Percentiles rank a stretch among this genome's conserved stretches.
Evolutionary conservation across 2,888 invertebrate species (phyloP).

Genomic region (Drosophila subquinaria): DNA sequence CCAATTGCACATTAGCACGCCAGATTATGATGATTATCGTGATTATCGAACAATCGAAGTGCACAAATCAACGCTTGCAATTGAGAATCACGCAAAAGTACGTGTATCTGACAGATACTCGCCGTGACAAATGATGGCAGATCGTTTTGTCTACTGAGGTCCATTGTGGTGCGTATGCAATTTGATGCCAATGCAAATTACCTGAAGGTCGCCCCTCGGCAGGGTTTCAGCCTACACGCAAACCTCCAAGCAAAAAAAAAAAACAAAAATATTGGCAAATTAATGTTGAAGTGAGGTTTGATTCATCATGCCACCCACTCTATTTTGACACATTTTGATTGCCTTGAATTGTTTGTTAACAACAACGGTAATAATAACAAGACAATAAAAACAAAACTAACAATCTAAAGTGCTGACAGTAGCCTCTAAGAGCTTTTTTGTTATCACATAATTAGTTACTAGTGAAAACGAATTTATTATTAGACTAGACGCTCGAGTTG

Average conservation of each 20-base stretch:
- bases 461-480: neutral
- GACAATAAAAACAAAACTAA: conserved; percentile 1
- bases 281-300: conserved; percentile 8
- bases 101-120: conserved; percentile 43
- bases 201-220: conserved; percentile 39
- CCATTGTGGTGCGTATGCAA: conserved; percentile 51
- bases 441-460: conserved; percentile 40
- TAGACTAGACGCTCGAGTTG: neutral
- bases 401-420: conserved; percentile 25
- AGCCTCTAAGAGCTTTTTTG: neutral
- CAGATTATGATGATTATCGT: conserved; percentile 48
- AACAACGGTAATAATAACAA: neutral
- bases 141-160: conserved; percentile 13
- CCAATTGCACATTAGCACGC: conserved; percentile 53
- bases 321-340: conserved; percentile 26
- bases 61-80: conserved; percentile 30
- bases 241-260: conserved; percentile 9
- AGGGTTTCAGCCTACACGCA: conserved; percentile 36
- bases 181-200: conserved; percentile 43
- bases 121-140: conserved; percentile 48
- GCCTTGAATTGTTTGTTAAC: conserved; percentile 15
- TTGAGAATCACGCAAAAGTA: conserved; percentile 60
- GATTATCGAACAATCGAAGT: conserved; percentile 56
- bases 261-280: conserved; percentile 20
- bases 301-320: conserved; percentile 19